Base-by-base conservation (phyloP, 2,888 invertebrate genomes). In the Rhagophthalmus giganteus region DNA sequence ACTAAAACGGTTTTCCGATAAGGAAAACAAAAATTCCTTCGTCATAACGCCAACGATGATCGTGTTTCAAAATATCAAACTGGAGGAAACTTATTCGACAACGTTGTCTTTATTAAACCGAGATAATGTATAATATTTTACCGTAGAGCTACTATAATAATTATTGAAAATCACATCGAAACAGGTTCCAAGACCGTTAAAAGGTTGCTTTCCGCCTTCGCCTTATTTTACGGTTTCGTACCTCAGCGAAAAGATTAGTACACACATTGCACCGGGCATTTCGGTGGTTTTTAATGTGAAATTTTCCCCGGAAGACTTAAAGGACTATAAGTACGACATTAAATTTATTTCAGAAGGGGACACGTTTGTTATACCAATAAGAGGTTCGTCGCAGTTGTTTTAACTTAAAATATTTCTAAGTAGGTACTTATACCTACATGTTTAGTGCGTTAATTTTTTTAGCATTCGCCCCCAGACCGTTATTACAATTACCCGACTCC, bases 191-290 rank as follows among this genome's bases (percentile, higher is more conserved):
- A 79, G 76, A 32, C 77, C 73, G 51, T 53, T 84, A 9, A 80
- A 74, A 54, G 74, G 80, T 67, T 66, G 70, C 2, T 77, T 65
- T 58, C 78, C 80, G 58, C 73, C 77, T 42, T 76, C 79, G 11
- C 77, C 80, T 1, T 76, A 73, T 59, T 82, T 85, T 61, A 72
- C 67, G 33, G 66, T 84, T 30, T 76, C 68, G n/a, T 66, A 78
- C 62, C 72, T 76, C 5, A 74, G 75, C 34, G 70, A 71, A 14
- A 72, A 69, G 6, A 70, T 76, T 12, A 67, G 77, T 25, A 76
- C 75, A 0, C 82, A 85, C 64, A 70, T 88, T 12, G 87, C 87
- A 2, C 86, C 88, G 9, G 88, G 89, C 28, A 83, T 88, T 59
- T 78, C 82, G 11, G 77, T 81, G 24, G 73, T 77, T 1, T 82